Evolutionary conservation across 1,140 invertebrate genomes (phyloP), one percentile per base, ranked within the genome.

Genomic region (Micrasema minimum): DNA sequence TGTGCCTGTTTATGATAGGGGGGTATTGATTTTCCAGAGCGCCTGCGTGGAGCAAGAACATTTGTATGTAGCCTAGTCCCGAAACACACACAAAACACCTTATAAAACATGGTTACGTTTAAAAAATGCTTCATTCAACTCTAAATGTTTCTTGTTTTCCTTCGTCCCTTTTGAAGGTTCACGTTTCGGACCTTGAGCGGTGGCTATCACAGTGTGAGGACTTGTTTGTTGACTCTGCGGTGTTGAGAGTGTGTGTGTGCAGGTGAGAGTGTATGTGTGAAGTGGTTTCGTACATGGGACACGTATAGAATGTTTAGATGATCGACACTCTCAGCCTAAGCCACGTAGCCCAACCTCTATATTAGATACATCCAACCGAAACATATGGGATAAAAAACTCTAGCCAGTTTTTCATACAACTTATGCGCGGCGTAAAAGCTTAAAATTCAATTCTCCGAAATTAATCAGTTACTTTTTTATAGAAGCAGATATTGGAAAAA

Each of bases 1-100:
- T 10, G 55, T 59, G 41, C 41, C 59, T 14, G 12, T 64, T 64
- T 64, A 64, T 64, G 41, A 64, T 64, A 64, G 41, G 59, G 51
- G 43, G 43, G 41, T 64, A 64, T 64, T 64, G 59, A 64, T 64
- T 64, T 64, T 64, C 7, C 41, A 9, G 18, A n/a, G 59, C 59
- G 59, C 59, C 20, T 64, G 59, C 59, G 59, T 41, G 1, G 22
- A 5, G 3, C 16, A 9, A 31, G 35, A 10, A 26, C 53, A 14
- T n/a, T 57, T 22, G 26, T 38, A n/a, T 59, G 55, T 38, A 22
- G 55, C 55, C 14, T 6, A 26, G 6, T 31, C 50, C 26, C 26
- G 26, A 31, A n/a, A 31, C 26, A 7, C 26, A 4, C 26, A 31
- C 7, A 2, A 4, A 7, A 31, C 2, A 2, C 26, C 3, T 31